Evolutionary conservation across 2,888 invertebrate species (phyloP), one percentile per base, ranked within the genome.

Genomic region (Dryocosmus kuriphilus): DNA sequence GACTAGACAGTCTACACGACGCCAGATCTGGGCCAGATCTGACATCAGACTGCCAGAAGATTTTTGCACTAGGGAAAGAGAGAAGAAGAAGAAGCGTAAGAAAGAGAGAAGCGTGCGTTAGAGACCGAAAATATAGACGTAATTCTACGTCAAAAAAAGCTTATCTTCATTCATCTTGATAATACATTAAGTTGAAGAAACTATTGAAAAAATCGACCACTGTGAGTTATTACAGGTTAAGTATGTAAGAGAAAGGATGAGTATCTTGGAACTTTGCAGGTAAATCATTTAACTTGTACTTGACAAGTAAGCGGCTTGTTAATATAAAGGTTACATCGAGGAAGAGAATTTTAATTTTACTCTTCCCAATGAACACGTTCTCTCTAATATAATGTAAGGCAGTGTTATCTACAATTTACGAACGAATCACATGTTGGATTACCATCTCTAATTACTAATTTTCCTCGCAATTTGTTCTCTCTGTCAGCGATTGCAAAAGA

Each of bases 321-420:
- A 71, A 71, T 71, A 71, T 71, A 71, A 71, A 71, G 71, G 71
- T 71, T 71, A 71, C 46, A 67, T 67, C 67, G 46, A 67, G 67
- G 46, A 71, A 71, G 71, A 71, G 71, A 51, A 51, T 51, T 71
- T 71, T 51, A 71, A 71, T 51, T 71, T 51, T 51, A 71, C 51
- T 71, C 46, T 46, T 51, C 51, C 71, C 27, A 71, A 71, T 71
- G 71, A 71, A 46, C 46, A 71, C 51, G 71, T 27, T 46, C 71
- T 51, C 22, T 51, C 9, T 51, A 51, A 71, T 51, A 51, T 71
- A 71, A 51, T 71, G 71, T 71, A 71, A 57, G 24, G 24, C 24
- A 57, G 22, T 57, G 57, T 57, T 57, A 57, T 57, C 24, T 57
- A 24, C 57, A 57, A 22, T 57, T 57, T 57, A 57, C 24, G 14